Percentiles rank a stretch among this genome's conserved stretches.
phyloP scores from a whole-genome alignment of 2,888 invertebrate genomes.

The Smittia sp. region DNA sequence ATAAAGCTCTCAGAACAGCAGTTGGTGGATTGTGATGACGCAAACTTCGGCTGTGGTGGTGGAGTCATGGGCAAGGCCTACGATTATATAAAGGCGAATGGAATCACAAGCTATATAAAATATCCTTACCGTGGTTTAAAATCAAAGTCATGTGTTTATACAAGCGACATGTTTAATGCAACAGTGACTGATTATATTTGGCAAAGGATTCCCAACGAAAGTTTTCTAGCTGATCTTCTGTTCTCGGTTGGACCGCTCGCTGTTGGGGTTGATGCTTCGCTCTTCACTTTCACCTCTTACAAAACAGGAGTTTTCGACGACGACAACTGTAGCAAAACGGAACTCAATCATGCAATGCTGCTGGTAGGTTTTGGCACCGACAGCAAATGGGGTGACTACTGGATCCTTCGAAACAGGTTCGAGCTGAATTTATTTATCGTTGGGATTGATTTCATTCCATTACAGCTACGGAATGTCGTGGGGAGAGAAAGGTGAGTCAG shows the following conservation, averaged over 20 bases:
- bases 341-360: constrained; percentile 46
- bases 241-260: background rate
- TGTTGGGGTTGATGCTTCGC: background rate
- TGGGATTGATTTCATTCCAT: no score
- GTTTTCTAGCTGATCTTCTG: no score
- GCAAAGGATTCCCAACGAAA: background rate
- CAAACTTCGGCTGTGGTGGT: background rate
- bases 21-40: background rate
- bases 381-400: constrained; percentile 26
- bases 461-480: no score
- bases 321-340: background rate
- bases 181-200: background rate
- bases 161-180: background rate
- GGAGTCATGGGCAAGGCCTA: background rate
- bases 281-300: background rate
- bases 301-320: background rate
- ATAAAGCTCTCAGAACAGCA: background rate
- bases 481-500: no score
- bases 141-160: no score
- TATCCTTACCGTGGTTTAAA: background rate
- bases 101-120: background rate
- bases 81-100: background rate
- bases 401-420: background rate
- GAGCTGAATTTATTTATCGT: no score
- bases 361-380: constrained; percentile 48